A percentile compares a stretch with the other conserved stretches of the same genome.
These are phyloP conservation scores for Cotesia typhae DNA, from an alignment of 1,140 invertebrate genomes.

Conservation along the genomic window DNA sequence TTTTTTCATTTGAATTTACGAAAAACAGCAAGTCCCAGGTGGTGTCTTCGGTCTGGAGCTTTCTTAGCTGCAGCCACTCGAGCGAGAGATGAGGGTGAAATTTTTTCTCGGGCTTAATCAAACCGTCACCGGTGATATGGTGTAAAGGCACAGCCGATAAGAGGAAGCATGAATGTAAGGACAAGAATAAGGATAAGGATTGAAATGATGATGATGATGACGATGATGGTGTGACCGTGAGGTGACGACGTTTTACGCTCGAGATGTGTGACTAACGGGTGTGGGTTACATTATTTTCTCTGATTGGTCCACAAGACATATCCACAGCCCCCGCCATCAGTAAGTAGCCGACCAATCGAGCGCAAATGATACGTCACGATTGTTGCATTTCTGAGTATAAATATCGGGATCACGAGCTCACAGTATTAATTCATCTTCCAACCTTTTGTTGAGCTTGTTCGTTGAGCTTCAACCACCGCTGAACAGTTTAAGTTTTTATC, in stretches of 20 bases:
- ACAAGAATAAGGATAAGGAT: neutral
- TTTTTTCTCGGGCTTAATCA: no score
- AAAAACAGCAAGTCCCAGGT: no score
- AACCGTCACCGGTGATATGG: no score
- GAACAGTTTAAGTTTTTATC: no score
- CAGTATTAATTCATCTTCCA: slow-evolving; percentile 42
- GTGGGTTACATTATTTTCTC: slow-evolving; percentile 25
- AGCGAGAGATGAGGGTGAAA: no score
- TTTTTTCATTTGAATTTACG: no score
- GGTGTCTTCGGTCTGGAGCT: no score
- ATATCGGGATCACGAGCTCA: slow-evolving; percentile 45
- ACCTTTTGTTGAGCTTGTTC: neutral
- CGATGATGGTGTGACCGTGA: slow-evolving; percentile 33
- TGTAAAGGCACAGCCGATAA: no score
- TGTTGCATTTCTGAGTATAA: slow-evolving; percentile 52
- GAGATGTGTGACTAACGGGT: slow-evolving; percentile 27
- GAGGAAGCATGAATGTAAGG: no score
- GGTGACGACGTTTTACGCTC: slow-evolving; percentile 29
- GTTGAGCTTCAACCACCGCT: neutral
- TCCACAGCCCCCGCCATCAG: slow-evolving; percentile 41
- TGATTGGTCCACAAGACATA: slow-evolving; percentile 43
- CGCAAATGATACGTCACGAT: slow-evolving; percentile 44
- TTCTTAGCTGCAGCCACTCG: no score
- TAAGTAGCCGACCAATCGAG: slow-evolving; percentile 45
- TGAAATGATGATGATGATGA: slow-evolving; percentile 28